Evolutionary conservation across 2,888 invertebrate genomes (phyloP), one percentile per base, ranked within the genome.

Genomic region (Pteria penguin): DNA sequence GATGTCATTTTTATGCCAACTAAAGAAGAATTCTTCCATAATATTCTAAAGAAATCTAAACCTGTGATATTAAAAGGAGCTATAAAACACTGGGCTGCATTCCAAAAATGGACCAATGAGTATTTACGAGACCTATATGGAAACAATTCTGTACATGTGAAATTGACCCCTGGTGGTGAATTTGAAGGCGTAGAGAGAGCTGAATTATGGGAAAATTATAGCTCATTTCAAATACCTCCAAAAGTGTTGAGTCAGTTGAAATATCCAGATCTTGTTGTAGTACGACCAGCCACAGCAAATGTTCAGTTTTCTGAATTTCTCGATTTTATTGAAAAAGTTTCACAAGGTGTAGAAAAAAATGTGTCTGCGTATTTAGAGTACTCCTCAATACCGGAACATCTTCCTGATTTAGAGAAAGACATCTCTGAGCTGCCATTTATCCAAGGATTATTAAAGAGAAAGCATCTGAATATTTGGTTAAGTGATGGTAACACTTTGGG

Each of bases 401-500:
- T 90, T 58, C 86, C 88, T 62, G 87, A 86, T 14, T 69, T 91
- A 26, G 82, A 84, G 70, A 65, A 81, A 1, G 90, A 91, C 75
- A 80, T 91, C 2, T 26, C 65, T 45, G 89, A 90, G 76, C 82
- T 89, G 80, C 78, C 73, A 11, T 90, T 91, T 78, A 78, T 88
- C n/a, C 72, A 78, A 60, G 75, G 79, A 24, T 32, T 86, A 4
- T 67, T 90, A 24, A 77, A 83, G 14, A 67, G 86, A 58, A 76
- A 83, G 57, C 88, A 89, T 71, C 73, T 84, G 1, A 91, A 91
- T 71, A 87, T 91, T n/a, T 91, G 91, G 91, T 81, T 91, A 14
- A 91, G 91, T 86, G 91, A 91, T 87, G 91, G 91, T 4, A 89
- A 90, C 71, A 91, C 91, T 3, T 76, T 91, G n/a, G 91, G 91